Evolutionary conservation across 2,113 vertebrate genomes (phyloP), one percentile per base, ranked within the genome.

Genomic region (Gnathonemus longibarbis): DNA sequence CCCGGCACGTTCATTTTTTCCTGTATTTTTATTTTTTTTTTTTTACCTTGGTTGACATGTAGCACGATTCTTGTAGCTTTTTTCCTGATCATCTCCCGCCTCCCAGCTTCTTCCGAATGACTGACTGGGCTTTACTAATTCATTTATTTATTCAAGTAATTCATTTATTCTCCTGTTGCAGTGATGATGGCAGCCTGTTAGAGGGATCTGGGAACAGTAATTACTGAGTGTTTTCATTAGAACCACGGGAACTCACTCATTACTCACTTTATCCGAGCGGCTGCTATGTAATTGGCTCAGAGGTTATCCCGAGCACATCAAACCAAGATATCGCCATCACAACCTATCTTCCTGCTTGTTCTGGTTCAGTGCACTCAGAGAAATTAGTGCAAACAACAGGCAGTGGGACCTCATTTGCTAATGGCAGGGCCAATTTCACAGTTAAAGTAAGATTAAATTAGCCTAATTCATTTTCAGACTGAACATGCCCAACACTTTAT

Each of bases 251-350:
- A 89, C 53, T 35, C 27, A 15, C 89, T 89, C 49, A 91, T 89
- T 86, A 74, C 53, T 85, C 56, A 85, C 93, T 95, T 95, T 95
- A 94, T 95, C 93, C 96, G 96, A 94, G 93, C 94, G 94, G 96
- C 96, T 95, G 95, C 80, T 92, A 93, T 95, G 93, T 96, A 96
- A 97, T 96, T 96, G 95, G 95, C 94, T 96, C 93, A 89, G 95
- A 94, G 96, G 95, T 95, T 95, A 95, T 96, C 94, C 94, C 90
- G 94, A 92, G 95, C 95, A 94, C 94, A 94, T 96, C 95, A 96
- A 95, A 95, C 93, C 91, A 93, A 95, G 95, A 94, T 95, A 95
- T 96, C 93, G 87, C 91, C 94, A 92, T 96, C 95, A 96, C 95
- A 96, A 94, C 93, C 92, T 93, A 94, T 96, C 95, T 95, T 95